These are phyloP conservation scores for Acropternis orthonyx DNA, from an alignment of 2,797 vertebrate genomes.

Conservation along the genomic window DNA sequence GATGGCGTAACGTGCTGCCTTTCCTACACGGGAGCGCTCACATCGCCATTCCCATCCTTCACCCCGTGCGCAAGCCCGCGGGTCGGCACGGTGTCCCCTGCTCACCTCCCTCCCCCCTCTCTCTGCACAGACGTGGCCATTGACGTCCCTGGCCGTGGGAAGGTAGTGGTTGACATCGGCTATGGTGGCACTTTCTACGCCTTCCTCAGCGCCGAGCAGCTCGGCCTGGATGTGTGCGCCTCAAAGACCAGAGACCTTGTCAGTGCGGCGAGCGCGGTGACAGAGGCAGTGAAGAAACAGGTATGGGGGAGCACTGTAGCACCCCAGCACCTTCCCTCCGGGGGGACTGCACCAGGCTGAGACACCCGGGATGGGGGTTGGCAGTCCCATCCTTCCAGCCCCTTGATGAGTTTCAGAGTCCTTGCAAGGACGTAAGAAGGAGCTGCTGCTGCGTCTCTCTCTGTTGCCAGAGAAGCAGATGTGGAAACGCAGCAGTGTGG, in stretches of 20 bases:
- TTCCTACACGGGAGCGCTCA: rapidly evolving
- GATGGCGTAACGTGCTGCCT: rapidly evolving
- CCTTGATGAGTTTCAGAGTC: background rate
- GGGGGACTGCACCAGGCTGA: background rate
- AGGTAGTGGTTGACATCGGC: constrained; percentile 84
- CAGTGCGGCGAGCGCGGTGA: constrained; percentile 83
- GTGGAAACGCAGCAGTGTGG: background rate
- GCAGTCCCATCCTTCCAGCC: background rate
- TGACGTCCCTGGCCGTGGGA: constrained; percentile 79
- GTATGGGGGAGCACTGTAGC: constrained; percentile 43
- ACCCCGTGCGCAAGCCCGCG: rapidly evolving
- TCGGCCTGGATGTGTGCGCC: constrained; percentile 84
- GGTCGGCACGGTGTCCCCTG: background rate
- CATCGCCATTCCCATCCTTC: rapidly evolving
- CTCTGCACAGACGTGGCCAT: constrained; percentile 80
- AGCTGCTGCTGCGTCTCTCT: rapidly evolving
- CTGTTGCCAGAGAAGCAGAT: background rate
- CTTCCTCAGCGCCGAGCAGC: constrained; percentile 82
- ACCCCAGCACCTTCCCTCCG: background rate
- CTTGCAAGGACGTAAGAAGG: background rate
- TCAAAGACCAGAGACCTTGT: constrained; percentile 87
- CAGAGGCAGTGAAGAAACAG: constrained; percentile 85
- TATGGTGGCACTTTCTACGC: constrained; percentile 94
- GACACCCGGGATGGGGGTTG: rapidly evolving
- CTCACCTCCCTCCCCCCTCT: background rate